Percentiles rank a stretch among this genome's conserved stretches.
Evolutionary conservation across 2,113 vertebrate genomes (phyloP).

Genomic region (Cebidichthys violaceus): DNA sequence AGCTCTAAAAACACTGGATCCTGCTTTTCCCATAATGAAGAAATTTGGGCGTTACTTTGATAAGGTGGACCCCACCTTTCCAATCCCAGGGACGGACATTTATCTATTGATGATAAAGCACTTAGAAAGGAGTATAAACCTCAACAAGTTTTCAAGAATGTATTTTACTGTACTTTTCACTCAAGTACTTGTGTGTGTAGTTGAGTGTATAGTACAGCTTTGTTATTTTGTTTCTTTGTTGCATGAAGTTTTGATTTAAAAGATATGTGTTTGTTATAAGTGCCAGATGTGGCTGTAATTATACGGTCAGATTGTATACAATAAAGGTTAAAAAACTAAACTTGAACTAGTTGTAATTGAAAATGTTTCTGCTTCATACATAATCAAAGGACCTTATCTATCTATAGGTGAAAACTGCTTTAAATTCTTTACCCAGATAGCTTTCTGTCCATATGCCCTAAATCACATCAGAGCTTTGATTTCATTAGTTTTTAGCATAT

Average conservation of each 20-base stretch:
- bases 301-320: not conserved
- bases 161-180: not conserved
- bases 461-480: slow-evolving; percentile 23
- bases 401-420: not conserved
- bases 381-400: not conserved
- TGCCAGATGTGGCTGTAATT: not conserved
- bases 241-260: not conserved
- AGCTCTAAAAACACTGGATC: not conserved
- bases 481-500: not conserved
- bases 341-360: not conserved
- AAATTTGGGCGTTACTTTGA: not conserved
- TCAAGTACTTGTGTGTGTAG: not conserved
- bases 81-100: slow-evolving; percentile 3
- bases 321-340: not conserved
- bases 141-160: not conserved
- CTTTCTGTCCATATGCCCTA: not conserved
- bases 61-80: not conserved
- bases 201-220: not conserved
- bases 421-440: not conserved
- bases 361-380: not conserved
- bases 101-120: not conserved
- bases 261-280: not conserved
- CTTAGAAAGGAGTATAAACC: not conserved
- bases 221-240: not conserved
- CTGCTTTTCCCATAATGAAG: not conserved